Percentiles rank a stretch among this genome's conserved stretches.
These are phyloP conservation scores for Alca torda DNA, from an alignment of 2,797 vertebrate species.

Conservation along the genomic window DNA sequence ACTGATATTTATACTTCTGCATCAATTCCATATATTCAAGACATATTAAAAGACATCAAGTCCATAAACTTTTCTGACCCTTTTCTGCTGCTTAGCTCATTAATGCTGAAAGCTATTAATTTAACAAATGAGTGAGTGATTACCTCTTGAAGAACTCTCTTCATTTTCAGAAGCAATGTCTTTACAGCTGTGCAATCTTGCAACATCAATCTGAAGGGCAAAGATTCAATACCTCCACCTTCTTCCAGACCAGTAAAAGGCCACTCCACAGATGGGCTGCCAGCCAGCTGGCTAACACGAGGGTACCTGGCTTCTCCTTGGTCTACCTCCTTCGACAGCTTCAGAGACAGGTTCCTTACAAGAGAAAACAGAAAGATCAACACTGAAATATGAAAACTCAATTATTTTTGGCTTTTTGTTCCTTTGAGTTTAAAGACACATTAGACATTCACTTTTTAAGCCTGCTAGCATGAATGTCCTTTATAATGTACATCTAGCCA, in stretches of 20 bases:
- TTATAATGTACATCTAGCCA: background rate
- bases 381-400: background rate
- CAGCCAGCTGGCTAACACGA: constrained; percentile 75
- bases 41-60: constrained; percentile 15
- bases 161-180: constrained; percentile 91
- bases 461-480: background rate
- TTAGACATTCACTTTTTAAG: background rate
- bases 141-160: constrained; percentile 96
- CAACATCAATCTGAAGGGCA: constrained; percentile 92
- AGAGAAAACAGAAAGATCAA: constrained; percentile 27
- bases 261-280: constrained; percentile 82
- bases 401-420: background rate
- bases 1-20: background rate
- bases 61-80: constrained; percentile 4
- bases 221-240: constrained; percentile 84
- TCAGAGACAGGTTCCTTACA: constrained; percentile 77
- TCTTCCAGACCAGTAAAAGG: constrained; percentile 85
- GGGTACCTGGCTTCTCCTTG: constrained; percentile 76
- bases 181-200: constrained; percentile 97
- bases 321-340: constrained; percentile 82
- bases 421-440: background rate
- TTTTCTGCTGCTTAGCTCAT: background rate
- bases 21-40: background rate
- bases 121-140: constrained; percentile 18
- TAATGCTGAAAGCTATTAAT: background rate